Evolutionary conservation across 2,113 vertebrate genomes (phyloP).

Genomic region (Pholis gunnellus): DNA sequence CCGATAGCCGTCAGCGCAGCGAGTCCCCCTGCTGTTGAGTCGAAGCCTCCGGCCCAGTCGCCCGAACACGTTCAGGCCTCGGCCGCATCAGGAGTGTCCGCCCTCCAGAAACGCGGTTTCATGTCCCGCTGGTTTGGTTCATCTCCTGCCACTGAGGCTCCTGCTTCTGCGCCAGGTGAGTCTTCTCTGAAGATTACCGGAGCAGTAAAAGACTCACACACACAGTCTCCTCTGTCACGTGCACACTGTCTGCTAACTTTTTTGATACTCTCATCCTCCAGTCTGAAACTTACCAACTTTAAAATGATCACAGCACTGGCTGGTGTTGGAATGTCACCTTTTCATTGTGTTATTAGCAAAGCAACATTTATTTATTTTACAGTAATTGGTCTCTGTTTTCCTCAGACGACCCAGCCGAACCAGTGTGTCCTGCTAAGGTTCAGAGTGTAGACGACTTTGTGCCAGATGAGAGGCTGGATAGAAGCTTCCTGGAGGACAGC

Average conservation of each 20-base stretch:
- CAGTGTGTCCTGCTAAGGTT: slow-evolving; percentile 72
- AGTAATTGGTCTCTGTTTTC: slow-evolving; percentile 33
- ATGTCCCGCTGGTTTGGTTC: slow-evolving; percentile 93
- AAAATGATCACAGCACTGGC: slow-evolving; percentile 38
- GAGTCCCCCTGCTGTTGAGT: slow-evolving; percentile 62
- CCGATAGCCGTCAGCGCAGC: slow-evolving; percentile 13
- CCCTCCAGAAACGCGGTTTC: slow-evolving; percentile 87
- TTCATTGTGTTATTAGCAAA: too few relatives aligned
- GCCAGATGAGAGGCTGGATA: slow-evolving; percentile 92
- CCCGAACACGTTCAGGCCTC: slow-evolving; percentile 66
- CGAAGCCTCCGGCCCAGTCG: slow-evolving; percentile 51
- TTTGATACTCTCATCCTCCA: not conserved
- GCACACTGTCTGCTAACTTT: not conserved
- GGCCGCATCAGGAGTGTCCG: slow-evolving; percentile 39
- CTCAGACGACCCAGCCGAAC: slow-evolving; percentile 77
- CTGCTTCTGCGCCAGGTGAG: slow-evolving; percentile 84
- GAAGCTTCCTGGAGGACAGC: slow-evolving; percentile 92
- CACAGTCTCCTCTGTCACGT: not conserved
- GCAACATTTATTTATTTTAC: not conserved
- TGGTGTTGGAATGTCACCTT: slow-evolving; percentile 44
- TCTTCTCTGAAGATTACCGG: not conserved
- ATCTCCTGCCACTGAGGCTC: slow-evolving; percentile 71
- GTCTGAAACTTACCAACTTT: not conserved
- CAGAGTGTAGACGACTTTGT: slow-evolving; percentile 94
- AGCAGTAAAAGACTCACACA: not conserved